Base-by-base conservation (phyloP, 1,140 invertebrate species). In the Brachionus koreanus region DNA sequence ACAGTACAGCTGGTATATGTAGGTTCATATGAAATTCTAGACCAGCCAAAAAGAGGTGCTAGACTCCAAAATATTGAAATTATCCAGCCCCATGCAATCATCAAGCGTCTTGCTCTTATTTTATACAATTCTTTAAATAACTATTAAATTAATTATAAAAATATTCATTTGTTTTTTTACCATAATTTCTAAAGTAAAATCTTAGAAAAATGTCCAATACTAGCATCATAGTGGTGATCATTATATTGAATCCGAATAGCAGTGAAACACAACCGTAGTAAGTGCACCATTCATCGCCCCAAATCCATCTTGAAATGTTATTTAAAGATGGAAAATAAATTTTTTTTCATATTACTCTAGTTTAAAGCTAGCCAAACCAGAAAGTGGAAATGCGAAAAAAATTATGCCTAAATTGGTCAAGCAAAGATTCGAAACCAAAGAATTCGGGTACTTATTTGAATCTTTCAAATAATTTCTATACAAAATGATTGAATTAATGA, bases 311-410 rank as follows among this genome's bases (percentile, higher is more conserved):
- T 77, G 39, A 77, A 49, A 0, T 29, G 49, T 23, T 23, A 33
- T 33, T 25, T 25, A 13, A 57, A 29, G 39, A 35, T 9, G 7
- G 1, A 7, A n/a, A 77, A 25, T 25, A 13, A 29, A 19, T 19
- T 35, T 49, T 16, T n/a, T 25, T 77, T 52, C 0, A 39, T 16
- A 23, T 77, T 39, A 77, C 49, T 79, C 12, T 57, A 23, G 49
- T 61, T 61, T 65, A 79, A 79, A 79, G 12, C 76, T 79, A 10
- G 76, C 76, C 19, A 57, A 9, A 25, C 46, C 49, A 61, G 76
- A 61, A 35, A 79, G 39, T 19, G 76, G 76, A 79, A 79, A 79
- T 61, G 76, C 76, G 57, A 79, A 65, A 37, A 79, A 65, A 12
- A 79, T 79, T 19, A 79, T 79, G 39, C 76, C 76, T 37, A 79